Evolutionary conservation across 2,797 vertebrate genomes (phyloP), one percentile per base, ranked within the genome.

Genomic region (Malurus splendens): DNA sequence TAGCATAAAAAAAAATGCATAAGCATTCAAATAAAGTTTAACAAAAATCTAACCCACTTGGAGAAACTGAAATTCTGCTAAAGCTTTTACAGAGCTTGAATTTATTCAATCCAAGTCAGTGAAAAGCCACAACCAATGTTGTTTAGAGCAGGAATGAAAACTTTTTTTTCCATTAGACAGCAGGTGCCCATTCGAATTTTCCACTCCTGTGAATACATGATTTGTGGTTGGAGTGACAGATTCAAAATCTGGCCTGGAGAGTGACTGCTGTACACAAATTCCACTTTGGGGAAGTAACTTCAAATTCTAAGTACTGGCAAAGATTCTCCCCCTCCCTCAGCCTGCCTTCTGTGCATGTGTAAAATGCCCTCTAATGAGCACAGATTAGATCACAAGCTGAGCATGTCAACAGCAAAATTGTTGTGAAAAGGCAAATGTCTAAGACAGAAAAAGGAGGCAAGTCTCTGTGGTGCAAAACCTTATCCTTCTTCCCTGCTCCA

Each of bases 131-230:
- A 83, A 89, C 89, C 47, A 79, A 54, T 10, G 10, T 12, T 86
- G 51, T 88, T 84, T 56, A 70, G 56, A 73, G 45, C n/a, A 86
- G 45, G 30, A 84, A 66, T 55, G 7, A 62, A 88, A 72, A 86
- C 72, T 59, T 78, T 92, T 56, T 91, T 56, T 91, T 79, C 81
- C 71, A 88, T 92, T 91, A 92, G 88, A 88, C 86, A 86, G 86
- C 83, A 91, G 75, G 78, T 90, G 73, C 33, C 61, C 52, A 76
- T 92, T 89, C 0, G 1, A 71, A 84, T 90, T 92, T 92, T 88
- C 54, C 65, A 82, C 27, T 74, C 28, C 68, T 64, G 39, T 77
- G 72, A 90, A 80, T 62, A 44, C 48, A 50, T 59, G 67, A 88
- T 87, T 79, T 80, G 80, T 38, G 54, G 54, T 74, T 79, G 61